phyloP scores from a whole-genome alignment of 2,888 invertebrate genomes.

The Ceratothoa steindachneri region DNA sequence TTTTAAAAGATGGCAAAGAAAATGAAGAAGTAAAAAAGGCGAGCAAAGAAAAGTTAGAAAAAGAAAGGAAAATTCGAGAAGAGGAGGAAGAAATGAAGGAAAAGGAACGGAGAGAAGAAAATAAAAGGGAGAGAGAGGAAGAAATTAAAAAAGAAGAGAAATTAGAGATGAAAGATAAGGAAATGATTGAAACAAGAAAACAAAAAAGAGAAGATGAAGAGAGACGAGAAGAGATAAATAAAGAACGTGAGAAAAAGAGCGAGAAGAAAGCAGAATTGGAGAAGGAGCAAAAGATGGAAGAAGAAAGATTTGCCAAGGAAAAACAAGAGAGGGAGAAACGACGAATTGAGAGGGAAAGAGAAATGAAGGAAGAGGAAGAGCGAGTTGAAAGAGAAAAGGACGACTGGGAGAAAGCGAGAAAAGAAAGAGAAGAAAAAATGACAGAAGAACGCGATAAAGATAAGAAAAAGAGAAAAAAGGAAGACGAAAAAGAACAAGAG shows the following conservation, averaged over 20 bases:
- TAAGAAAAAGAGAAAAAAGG: constrained; percentile 47
- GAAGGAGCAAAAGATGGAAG: constrained; percentile 19
- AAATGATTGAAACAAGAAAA: too few species aligned
- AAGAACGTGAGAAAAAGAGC: constrained; percentile 31
- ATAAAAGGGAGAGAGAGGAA: neutral
- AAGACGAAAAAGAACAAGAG: constrained; percentile 45
- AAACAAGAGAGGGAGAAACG: constrained; percentile 48
- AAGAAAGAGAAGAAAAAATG: constrained; percentile 31
- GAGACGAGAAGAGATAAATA: constrained; percentile 24
- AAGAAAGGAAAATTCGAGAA: neutral
- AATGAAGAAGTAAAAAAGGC: neutral
- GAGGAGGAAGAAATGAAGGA: neutral
- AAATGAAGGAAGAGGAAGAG: constrained; percentile 18
- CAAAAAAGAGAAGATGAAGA: constrained; percentile 40
- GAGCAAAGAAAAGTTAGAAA: neutral
- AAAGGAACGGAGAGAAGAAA: neutral
- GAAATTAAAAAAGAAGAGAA: neutral
- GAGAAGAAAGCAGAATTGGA: neutral
- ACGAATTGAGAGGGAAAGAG: constrained; percentile 32
- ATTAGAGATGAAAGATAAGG: neutral
- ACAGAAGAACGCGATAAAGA: constrained; percentile 33
- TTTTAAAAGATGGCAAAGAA: neutral
- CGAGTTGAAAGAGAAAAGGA: neutral
- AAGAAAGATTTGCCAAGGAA: constrained; percentile 44
- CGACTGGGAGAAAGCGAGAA: neutral